A percentile compares a stretch with the other conserved stretches of the same genome.
These are phyloP conservation scores for Bombus terrestris DNA, from an alignment of 1,140 invertebrate species.

Conservation along the genomic window DNA sequence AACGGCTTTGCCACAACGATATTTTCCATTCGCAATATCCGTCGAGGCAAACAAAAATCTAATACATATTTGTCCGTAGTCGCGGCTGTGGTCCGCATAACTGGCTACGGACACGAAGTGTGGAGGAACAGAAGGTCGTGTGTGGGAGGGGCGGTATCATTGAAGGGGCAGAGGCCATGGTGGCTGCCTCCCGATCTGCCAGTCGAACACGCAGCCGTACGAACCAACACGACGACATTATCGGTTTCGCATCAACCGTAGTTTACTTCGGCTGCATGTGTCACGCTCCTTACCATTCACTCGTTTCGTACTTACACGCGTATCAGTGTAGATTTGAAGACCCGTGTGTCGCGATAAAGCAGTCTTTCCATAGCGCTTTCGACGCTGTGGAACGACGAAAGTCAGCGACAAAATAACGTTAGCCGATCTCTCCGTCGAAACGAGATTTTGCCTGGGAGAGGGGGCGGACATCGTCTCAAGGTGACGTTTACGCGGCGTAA, in stretches of 20 bases:
- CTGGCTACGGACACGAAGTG: constrained; percentile 17
- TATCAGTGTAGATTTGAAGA: neutral
- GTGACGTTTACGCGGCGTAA: constrained; percentile 23
- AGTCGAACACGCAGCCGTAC: constrained; percentile 44
- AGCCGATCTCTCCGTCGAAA: too few relatives aligned
- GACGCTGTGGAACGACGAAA: neutral
- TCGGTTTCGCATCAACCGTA: constrained; percentile 78
- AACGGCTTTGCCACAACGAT: constrained; percentile 4
- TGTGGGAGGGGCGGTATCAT: neutral
- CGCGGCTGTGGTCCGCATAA: constrained; percentile 50
- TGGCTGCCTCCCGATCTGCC: constrained; percentile 42
- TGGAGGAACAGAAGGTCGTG: neutral
- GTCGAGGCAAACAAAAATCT: constrained; percentile 64
- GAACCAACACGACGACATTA: constrained; percentile 71
- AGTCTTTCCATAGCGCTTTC: neutral
- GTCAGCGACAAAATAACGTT: neutral
- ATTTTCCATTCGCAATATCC: constrained; percentile 63
- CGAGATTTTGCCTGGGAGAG: neutral
- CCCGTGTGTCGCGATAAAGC: neutral
- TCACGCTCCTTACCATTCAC: constrained; percentile 27
- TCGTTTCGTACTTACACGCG: constrained; percentile 27
- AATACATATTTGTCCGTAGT: constrained; percentile 61
- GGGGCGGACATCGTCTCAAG: too few relatives aligned
- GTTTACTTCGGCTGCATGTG: constrained; percentile 60
- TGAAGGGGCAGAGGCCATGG: constrained; percentile 14